Base-by-base conservation (phyloP, 2,797 vertebrate genomes). In the Ptychobarbus kaznakovi region DNA sequence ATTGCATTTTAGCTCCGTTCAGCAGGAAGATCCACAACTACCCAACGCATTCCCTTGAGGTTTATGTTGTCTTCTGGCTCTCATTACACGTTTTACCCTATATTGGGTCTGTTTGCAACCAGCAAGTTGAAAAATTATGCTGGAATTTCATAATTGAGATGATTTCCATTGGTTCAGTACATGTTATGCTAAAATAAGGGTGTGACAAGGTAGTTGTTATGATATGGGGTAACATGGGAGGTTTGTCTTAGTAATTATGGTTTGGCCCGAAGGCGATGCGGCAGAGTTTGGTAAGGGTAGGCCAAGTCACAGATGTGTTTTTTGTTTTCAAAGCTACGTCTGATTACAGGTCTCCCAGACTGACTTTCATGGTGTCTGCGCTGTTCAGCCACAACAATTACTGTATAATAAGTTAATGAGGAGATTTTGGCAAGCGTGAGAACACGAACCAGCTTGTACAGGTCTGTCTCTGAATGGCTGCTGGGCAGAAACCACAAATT, bases 391-490 rank as follows among this genome's bases (percentile, higher is more conserved):
- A 84, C 69, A 86, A 74, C 78, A 82, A 76, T 85, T 69, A 73
- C 72, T 85, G 63, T 72, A 22, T 72, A 85, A 58, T 44, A 16
- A 73, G 78, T 74, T 80, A 77, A 65, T 76, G 49, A 66, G 70
- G 72, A 79, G 75, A 74, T 81, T 74, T 82, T 63, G 58, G 12
- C 38, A 40, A 44, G 53, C 66, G 42, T 84, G 82, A 42, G 40
- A 38, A 61, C 51, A 4, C 68, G 40, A 32, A 61, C n/a, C 51
- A 18, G 80, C 46, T 82, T 38, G 6, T 63, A 46, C 69, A 46
- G 69, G 81, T 22, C 56, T 92, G 92, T 93, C 93, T 93, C 92
- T 89, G 87, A 69, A 88, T 73, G 87, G 87, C 22, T 90, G 90
- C 91, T 13, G 35, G 90, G 89, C 87, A 86, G 83, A 88, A 88